These are phyloP conservation scores for Dynastes grantii DNA, from an alignment of 2,888 invertebrate genomes.

Conservation along the genomic window DNA sequence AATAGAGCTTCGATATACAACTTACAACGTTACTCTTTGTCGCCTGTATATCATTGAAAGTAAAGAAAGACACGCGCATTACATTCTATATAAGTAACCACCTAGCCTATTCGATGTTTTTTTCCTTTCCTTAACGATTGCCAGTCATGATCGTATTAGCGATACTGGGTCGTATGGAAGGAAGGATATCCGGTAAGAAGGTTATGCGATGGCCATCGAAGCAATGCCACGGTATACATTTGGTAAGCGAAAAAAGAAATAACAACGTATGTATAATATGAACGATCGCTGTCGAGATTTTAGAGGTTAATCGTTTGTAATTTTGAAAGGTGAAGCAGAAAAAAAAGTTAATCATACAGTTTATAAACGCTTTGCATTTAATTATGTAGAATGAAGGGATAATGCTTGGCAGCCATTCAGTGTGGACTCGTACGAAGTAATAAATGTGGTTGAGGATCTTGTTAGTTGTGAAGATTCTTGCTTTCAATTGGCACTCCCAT, in stretches of 20 bases:
- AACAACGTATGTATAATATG: slow-evolving; percentile 2
- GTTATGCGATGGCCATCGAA: slow-evolving; percentile 56
- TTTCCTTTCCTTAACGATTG: slow-evolving; percentile 21
- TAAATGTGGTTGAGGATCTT: too few relatives aligned
- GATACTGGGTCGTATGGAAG: slow-evolving; percentile 48
- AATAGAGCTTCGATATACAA: slow-evolving; percentile 9
- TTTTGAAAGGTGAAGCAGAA: not conserved
- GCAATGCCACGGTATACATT: slow-evolving; percentile 55
- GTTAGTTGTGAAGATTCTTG: too few relatives aligned
- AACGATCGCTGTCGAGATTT: slow-evolving; percentile 26
- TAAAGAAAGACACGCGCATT: slow-evolving; percentile 29
- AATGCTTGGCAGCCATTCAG: not conserved
- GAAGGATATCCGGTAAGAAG: slow-evolving; percentile 58
- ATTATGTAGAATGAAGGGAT: slow-evolving; percentile 13
- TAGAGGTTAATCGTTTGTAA: slow-evolving; percentile 36
- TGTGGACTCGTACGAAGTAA: too few relatives aligned
- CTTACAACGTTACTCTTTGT: not conserved
- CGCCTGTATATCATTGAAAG: slow-evolving; percentile 36
- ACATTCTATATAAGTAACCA: not conserved
- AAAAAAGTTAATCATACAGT: slow-evolving; percentile 1
- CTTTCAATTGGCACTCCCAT: not conserved
- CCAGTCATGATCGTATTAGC: slow-evolving; percentile 14
- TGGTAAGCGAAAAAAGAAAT: slow-evolving; percentile 47
- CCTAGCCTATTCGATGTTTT: slow-evolving; percentile 7
- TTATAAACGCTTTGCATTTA: slow-evolving; percentile 26